Evolutionary conservation across 2,888 invertebrate species (phyloP).

Genomic region (Eilema depressum): DNA sequence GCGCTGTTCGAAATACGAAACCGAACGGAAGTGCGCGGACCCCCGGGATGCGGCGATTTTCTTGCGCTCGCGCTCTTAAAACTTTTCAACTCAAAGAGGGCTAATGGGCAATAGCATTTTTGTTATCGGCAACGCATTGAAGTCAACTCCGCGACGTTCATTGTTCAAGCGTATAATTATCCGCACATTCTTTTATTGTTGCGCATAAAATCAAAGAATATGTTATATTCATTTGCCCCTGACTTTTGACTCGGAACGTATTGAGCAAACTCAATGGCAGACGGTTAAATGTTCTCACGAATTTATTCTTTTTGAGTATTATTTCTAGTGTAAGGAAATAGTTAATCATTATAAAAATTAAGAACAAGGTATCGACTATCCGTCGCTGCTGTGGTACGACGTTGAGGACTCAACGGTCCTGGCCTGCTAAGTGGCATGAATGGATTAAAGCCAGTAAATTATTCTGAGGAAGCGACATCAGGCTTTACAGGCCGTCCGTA

Average conservation of each 20-base stretch:
- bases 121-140: slow-evolving; percentile 77
- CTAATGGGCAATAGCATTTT: slow-evolving; percentile 74
- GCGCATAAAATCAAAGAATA: slow-evolving; percentile 83
- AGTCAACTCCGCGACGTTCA: slow-evolving; percentile 76
- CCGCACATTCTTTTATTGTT: slow-evolving; percentile 79
- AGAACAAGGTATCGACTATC: neutral
- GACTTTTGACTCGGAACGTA: slow-evolving; percentile 82
- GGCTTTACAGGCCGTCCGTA: neutral
- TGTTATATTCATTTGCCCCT: slow-evolving; percentile 81
- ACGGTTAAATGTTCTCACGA: slow-evolving; percentile 87
- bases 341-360: neutral
- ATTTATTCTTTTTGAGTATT: slow-evolving; percentile 62
- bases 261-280: slow-evolving; percentile 75
- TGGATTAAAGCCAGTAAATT: neutral
- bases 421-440: neutral
- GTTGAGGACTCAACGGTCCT: neutral
- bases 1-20: slow-evolving; percentile 74
- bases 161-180: slow-evolving; percentile 85
- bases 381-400: neutral
- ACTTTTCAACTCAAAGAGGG: slow-evolving; percentile 71
- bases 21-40: slow-evolving; percentile 83
- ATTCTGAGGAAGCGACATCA: neutral
- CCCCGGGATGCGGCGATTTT: slow-evolving; percentile 82
- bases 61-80: slow-evolving; percentile 76
- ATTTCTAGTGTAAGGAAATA: slow-evolving; percentile 19